Conservation (phyloP, 2,888 invertebrate species). For the Hypselothyrea guttata region DNA sequence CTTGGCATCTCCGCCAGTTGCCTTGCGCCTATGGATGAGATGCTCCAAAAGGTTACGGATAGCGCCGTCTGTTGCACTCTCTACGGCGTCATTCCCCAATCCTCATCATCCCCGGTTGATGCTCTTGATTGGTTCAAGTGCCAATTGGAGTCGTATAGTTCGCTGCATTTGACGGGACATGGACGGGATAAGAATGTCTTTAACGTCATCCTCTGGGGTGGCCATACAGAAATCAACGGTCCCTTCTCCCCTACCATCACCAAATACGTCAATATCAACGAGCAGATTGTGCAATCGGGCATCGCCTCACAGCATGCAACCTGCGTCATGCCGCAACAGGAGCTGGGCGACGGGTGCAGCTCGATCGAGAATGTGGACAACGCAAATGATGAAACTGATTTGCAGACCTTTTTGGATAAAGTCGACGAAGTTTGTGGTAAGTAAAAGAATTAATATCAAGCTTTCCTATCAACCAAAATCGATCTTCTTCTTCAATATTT, state of each 20-base stretch:
- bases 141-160: conserved; percentile 83
- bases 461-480: no score
- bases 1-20: conserved; percentile 74
- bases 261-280: conserved; percentile 87
- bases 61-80: conserved; percentile 87
- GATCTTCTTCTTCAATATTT: no score
- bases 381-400: neutral
- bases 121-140: conserved; percentile 85
- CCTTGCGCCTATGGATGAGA: conserved; percentile 82
- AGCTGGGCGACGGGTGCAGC: no score
- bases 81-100: conserved; percentile 87
- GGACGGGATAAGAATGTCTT: conserved; percentile 6
- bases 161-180: conserved; percentile 66
- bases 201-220: conserved; percentile 86
- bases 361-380: neutral
- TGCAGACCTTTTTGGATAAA: neutral
- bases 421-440: conserved; percentile 5
- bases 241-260: conserved; percentile 86
- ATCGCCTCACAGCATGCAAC: conserved; percentile 3
- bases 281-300: conserved; percentile 82
- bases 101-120: conserved; percentile 82
- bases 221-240: conserved; percentile 84
- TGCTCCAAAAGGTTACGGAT: conserved; percentile 84
- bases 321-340: no score
- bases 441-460: neutral